phyloP scores from a whole-genome alignment of 2,113 vertebrate species.

The Muntiacus muntjak region DNA sequence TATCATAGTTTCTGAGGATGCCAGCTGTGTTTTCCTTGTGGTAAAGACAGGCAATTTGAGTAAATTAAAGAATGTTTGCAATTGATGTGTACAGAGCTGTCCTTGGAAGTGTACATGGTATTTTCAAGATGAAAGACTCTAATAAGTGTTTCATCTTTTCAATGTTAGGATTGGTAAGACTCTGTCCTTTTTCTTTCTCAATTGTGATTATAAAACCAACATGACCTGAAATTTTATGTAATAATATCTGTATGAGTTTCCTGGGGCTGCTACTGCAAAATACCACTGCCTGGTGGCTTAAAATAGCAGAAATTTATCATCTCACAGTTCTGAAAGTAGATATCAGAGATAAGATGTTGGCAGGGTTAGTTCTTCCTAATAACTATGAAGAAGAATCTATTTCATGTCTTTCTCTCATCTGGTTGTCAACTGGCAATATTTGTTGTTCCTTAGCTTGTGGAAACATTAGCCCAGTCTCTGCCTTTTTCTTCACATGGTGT shows the following conservation, averaged over 20 bases:
- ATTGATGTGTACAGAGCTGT: neutral
- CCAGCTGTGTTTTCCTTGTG: constrained; percentile 41
- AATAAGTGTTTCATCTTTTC: neutral
- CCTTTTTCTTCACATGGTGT: neutral
- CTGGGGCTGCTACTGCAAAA: neutral
- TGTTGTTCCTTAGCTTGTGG: neutral
- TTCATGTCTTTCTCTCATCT: neutral
- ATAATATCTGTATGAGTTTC: neutral
- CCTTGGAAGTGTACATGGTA: neutral
- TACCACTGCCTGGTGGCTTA: neutral
- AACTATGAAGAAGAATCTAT: neutral
- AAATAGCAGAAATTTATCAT: neutral
- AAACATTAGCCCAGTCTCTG: neutral
- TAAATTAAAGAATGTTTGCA: constrained; percentile 44
- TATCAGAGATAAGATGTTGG: neutral
- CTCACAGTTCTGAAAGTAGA: neutral
- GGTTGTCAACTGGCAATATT: neutral
- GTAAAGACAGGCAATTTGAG: constrained; percentile 26
- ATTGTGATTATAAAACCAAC: neutral
- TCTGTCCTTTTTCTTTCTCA: neutral
- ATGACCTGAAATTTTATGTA: neutral
- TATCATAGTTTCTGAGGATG: neutral
- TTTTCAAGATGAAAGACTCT: constrained; percentile 24
- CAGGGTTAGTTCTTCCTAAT: neutral
- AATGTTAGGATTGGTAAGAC: neutral